Base-by-base conservation (phyloP, 1,140 invertebrate species). In the Atta cephalotes region DNA sequence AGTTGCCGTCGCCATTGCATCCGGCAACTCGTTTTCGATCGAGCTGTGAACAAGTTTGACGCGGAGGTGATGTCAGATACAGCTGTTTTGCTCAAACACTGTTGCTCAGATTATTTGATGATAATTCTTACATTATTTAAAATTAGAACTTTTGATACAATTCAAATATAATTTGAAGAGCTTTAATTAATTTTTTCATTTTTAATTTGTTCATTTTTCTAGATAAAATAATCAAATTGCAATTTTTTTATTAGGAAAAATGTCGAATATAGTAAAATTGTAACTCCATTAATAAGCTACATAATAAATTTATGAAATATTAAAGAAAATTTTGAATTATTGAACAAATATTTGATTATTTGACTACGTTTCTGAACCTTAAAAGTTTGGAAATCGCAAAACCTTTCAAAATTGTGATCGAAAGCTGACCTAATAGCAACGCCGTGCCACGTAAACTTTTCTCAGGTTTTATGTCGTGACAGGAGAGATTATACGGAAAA, bases 401-500 rank as follows among this genome's bases (percentile, higher is more conserved):
- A n/a, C n/a, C 12, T 25, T 80, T 68, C 63, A 28, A 31, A 80
- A 80, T 16, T 45, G n/a, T 31, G 3, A 14, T 35, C n/a, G 28
- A 4, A 9, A 78, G 16, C 25, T 31, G 58, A 58, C 16, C 65
- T 71, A 58, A 81, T 51, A 16, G 66, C 35, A 39, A 31, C 16
- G 2, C 3, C 2, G 35, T 10, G 6, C 21, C 5, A n/a, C 49
- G 16, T 58, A 25, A 82, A 74, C 56, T 82, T 82, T 72, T 72
- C 25, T 74, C 3, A 60, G 39, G 72, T 74, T 60, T 62, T 74
- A 49, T 74, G 5, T 35, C 56, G 12, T 49, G 79, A 60, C 79
- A 28, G 66, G 9, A 45, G 21, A 62, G 68, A 82, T 74, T 82
- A 82, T 62, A 82, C 25, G 80, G 16, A 28, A 82, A 82, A 82